These are phyloP conservation scores for Heteromurus nitidus DNA, from an alignment of 2,888 invertebrate genomes.

Conservation along the genomic window DNA sequence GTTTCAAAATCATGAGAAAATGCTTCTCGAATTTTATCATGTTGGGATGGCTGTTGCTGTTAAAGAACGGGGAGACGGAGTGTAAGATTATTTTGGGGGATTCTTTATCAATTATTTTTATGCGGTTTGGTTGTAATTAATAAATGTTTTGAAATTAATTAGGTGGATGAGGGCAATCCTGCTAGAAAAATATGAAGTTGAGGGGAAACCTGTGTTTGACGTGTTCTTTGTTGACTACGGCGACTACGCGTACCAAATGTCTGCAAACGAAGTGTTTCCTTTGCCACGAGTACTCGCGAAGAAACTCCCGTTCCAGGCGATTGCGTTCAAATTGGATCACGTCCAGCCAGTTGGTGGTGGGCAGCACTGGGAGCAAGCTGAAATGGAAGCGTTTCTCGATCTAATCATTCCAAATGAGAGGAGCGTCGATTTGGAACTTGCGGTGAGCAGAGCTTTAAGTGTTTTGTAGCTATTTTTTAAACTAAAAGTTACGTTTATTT, in stretches of 20 bases:
- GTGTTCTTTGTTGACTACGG: slow-evolving; percentile 65
- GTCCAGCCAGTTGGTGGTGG: slow-evolving; percentile 28
- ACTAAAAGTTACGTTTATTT: neutral
- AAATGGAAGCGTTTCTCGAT: slow-evolving; percentile 35
- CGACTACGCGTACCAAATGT: slow-evolving; percentile 13
- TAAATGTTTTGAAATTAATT: neutral
- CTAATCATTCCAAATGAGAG: slow-evolving; percentile 25
- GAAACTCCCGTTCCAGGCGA: slow-evolving; percentile 63
- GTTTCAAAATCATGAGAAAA: slow-evolving; percentile 10
- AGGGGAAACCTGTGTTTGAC: slow-evolving; percentile 24
- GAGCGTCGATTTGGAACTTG: slow-evolving; percentile 19
- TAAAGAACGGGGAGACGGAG: slow-evolving; percentile 31
- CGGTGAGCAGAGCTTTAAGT: slow-evolving; percentile 45
- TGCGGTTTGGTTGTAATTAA: neutral
- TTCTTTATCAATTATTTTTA: slow-evolving; percentile 1
- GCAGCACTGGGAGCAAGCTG: slow-evolving; percentile 28
- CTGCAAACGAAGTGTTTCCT: slow-evolving; percentile 47
- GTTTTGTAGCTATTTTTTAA: neutral
- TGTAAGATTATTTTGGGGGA: neutral
- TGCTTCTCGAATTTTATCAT: slow-evolving; percentile 42
- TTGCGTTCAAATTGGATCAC: slow-evolving; percentile 58
- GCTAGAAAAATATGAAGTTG: neutral
- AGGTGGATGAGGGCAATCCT: slow-evolving; percentile 59
- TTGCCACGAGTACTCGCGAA: slow-evolving; percentile 48
- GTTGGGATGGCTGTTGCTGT: slow-evolving; percentile 57